phyloP scores from a whole-genome alignment of 2,888 invertebrate genomes.

The Cataglyphis rosenhaueri region DNA sequence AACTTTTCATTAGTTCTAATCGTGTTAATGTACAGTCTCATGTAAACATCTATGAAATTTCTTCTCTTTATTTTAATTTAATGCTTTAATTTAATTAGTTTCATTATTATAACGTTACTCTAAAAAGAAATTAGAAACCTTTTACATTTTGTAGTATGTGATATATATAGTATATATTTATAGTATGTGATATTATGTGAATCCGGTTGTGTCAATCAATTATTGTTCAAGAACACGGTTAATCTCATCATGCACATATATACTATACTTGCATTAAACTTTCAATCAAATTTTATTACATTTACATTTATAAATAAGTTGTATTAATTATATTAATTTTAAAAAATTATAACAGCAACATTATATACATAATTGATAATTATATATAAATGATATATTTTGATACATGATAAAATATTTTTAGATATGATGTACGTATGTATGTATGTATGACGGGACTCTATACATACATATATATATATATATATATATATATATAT shows the following conservation, averaged over 20 bases:
- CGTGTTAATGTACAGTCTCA: not conserved
- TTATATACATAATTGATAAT: not conserved
- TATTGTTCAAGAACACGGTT: not conserved
- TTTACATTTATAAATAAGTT: not conserved
- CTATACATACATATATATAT: too few species aligned
- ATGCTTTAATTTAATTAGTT: not conserved
- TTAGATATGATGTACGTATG: not conserved
- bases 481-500: too few species aligned
- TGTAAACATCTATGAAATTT: not conserved
- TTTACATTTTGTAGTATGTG: not conserved
- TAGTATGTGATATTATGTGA: not conserved
- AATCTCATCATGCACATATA: not conserved
- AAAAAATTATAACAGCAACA: not conserved
- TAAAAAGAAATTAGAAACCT: not conserved
- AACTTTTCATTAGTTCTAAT: constrained; percentile 3
- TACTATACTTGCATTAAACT: not conserved
- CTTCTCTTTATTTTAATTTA: not conserved
- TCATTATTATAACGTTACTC: not conserved
- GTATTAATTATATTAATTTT: not conserved
- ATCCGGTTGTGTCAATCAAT: not conserved
- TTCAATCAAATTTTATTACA: not conserved
- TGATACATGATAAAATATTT: not conserved
- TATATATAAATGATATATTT: not conserved
- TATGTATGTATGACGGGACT: not conserved
- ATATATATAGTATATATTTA: not conserved